A percentile compares a stretch with the other conserved stretches of the same genome.
Evolutionary conservation across 2,113 vertebrate genomes (phyloP).

Genomic region (Romanogobio albipinnatus): DNA sequence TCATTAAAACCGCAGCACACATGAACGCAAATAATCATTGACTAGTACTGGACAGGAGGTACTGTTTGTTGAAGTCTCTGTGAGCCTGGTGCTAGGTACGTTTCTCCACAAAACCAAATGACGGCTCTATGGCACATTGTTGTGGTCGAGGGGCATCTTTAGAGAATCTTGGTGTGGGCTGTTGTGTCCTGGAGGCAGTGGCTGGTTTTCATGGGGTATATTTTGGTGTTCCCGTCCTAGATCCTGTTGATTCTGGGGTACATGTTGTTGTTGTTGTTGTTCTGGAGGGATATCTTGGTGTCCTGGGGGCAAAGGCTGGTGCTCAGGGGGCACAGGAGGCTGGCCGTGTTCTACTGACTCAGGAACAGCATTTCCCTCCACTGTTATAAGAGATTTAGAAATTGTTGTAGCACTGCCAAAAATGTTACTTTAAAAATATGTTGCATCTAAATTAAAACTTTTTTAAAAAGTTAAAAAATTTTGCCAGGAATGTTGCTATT

Average conservation of each 20-base stretch:
- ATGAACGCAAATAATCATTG: slow-evolving; percentile 22
- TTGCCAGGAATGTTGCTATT: background rate
- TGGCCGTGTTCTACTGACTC: slow-evolving; percentile 51
- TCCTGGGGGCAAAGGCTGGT: slow-evolving; percentile 54
- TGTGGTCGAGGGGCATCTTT: slow-evolving; percentile 24
- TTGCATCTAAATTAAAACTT: background rate
- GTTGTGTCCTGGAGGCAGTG: slow-evolving; percentile 61
- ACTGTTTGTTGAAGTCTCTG: slow-evolving; percentile 58
- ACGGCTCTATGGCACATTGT: slow-evolving; percentile 28
- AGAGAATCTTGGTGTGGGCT: slow-evolving; percentile 56
- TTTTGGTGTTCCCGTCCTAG: slow-evolving; percentile 62
- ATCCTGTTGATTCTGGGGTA: slow-evolving; percentile 53
- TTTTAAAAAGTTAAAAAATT: background rate
- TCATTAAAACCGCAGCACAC: slow-evolving; percentile 2
- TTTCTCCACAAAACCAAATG: slow-evolving; percentile 22
- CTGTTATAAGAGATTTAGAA: slow-evolving; percentile 50
- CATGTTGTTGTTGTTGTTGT: slow-evolving; percentile 52
- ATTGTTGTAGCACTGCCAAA: background rate
- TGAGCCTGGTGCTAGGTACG: slow-evolving; percentile 41
- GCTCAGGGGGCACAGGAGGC: slow-evolving; percentile 54
- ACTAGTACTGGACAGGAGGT: slow-evolving; percentile 57
- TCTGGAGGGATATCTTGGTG: slow-evolving; percentile 50
- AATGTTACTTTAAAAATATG: background rate
- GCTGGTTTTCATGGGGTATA: slow-evolving; percentile 66
- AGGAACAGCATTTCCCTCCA: slow-evolving; percentile 70